Evolutionary conservation across 2,797 vertebrate species (phyloP).

Genomic region (Periparus ater): DNA sequence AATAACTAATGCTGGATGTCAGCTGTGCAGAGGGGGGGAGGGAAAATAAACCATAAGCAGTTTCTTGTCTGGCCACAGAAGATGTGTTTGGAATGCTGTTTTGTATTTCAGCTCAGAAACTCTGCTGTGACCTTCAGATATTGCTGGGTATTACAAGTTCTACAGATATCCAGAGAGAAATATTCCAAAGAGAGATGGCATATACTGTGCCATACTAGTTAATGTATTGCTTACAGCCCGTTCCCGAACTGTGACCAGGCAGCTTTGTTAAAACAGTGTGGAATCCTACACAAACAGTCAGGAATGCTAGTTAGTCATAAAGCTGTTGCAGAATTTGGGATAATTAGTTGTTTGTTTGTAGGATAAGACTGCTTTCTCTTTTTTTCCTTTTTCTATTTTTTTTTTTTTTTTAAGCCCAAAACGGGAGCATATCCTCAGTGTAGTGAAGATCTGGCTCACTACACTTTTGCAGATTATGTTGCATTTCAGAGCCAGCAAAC

Average conservation of each 20-base stretch:
- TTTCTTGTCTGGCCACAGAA: slow-evolving; percentile 63
- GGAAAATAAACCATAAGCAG: slow-evolving; percentile 62
- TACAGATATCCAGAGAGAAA: slow-evolving; percentile 55
- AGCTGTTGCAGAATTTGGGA: slow-evolving; percentile 24
- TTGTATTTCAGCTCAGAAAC: slow-evolving; percentile 63
- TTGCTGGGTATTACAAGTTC: slow-evolving; percentile 44
- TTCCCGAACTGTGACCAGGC: slow-evolving; percentile 6
- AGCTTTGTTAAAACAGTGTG: slow-evolving; percentile 1
- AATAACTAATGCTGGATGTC: slow-evolving; percentile 65
- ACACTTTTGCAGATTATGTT: not conserved
- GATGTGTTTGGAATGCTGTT: slow-evolving; percentile 65
- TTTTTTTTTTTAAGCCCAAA: not conserved
- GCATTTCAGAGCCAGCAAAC: not conserved
- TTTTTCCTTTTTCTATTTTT: not conserved
- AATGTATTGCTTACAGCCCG: slow-evolving; percentile 13
- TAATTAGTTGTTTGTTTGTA: slow-evolving; percentile 33
- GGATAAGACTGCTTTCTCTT: slow-evolving; percentile 1
- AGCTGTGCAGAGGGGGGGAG: slow-evolving; percentile 32
- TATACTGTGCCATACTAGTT: slow-evolving; percentile 3
- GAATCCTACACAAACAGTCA: slow-evolving; percentile 2
- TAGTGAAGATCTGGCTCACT: not conserved
- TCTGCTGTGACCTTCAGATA: slow-evolving; percentile 67
- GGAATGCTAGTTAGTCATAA: slow-evolving; percentile 24
- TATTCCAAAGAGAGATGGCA: slow-evolving; percentile 37
- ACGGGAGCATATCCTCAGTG: not conserved